phyloP scores from a whole-genome alignment of 2,113 vertebrate genomes.

The Ailurus styani region DNA sequence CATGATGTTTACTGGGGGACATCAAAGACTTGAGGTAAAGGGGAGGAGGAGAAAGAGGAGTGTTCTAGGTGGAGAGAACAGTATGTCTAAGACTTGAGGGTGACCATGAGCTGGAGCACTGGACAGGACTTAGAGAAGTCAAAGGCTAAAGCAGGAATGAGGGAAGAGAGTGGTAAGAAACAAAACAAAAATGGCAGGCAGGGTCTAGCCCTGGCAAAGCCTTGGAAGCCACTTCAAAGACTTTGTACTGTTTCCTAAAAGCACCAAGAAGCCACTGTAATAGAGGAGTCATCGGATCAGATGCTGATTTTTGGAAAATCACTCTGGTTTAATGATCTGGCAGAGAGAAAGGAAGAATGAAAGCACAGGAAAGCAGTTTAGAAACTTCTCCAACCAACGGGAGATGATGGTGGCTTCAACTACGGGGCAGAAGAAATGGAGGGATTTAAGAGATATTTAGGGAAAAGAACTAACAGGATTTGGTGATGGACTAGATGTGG shows the following conservation, averaged over 20 bases:
- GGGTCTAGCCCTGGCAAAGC: background rate
- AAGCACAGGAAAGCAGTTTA: background rate
- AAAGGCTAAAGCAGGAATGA: background rate
- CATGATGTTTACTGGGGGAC: background rate
- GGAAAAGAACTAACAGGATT: background rate
- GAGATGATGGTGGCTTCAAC: background rate
- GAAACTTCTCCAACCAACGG: background rate
- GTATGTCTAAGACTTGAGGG: background rate
- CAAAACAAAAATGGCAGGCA: background rate
- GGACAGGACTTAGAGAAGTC: background rate
- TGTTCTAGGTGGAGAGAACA: background rate
- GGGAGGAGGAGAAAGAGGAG: background rate
- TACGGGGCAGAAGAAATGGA: background rate
- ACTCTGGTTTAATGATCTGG: background rate
- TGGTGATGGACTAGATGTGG: background rate
- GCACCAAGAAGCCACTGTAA: background rate
- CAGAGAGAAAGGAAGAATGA: background rate
- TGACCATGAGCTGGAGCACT: background rate
- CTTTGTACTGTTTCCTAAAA: background rate
- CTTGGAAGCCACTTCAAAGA: background rate
- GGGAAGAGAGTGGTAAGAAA: background rate
- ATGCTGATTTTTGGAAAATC: background rate
- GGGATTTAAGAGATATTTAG: background rate
- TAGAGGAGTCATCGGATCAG: background rate
- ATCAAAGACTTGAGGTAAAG: background rate